Evolutionary conservation across 2,113 vertebrate genomes (phyloP).

Genomic region (Pterocles burchelli): DNA sequence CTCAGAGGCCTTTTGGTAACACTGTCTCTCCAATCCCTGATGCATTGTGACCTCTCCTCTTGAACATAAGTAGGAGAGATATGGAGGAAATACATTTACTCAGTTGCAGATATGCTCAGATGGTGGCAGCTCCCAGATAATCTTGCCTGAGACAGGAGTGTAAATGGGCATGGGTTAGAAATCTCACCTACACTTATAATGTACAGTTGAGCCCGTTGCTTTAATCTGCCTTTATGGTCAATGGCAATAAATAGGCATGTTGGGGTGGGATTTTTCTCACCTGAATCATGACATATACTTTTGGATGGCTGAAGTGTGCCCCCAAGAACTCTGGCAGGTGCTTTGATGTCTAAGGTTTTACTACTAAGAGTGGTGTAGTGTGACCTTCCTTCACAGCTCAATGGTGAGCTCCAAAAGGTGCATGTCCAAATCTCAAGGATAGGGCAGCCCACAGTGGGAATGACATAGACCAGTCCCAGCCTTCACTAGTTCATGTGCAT

Average conservation of each 20-base stretch:
- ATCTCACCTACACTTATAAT: background rate
- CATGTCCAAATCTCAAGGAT: background rate
- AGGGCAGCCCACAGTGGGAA: background rate
- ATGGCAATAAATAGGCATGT: background rate
- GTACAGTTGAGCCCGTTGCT: background rate
- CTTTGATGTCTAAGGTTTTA: background rate
- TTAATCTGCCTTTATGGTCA: background rate
- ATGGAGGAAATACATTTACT: background rate
- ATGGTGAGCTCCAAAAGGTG: background rate
- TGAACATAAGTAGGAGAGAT: background rate
- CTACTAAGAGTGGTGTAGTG: background rate
- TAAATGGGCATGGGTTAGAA: background rate
- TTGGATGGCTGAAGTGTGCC: background rate
- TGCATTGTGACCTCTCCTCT: background rate
- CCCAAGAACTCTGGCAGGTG: background rate
- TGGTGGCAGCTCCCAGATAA: background rate
- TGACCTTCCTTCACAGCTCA: background rate
- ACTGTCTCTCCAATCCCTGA: background rate
- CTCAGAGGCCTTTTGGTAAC: background rate
- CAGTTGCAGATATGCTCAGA: background rate
- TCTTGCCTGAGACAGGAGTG: background rate
- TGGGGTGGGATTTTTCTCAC: background rate
- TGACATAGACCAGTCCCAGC: background rate
- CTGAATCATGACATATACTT: background rate
- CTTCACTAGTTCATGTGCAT: background rate